Evolutionary conservation across 2,888 invertebrate genomes (phyloP), one percentile per base, ranked within the genome.

Genomic region (Hirudinaria manillensis): DNA sequence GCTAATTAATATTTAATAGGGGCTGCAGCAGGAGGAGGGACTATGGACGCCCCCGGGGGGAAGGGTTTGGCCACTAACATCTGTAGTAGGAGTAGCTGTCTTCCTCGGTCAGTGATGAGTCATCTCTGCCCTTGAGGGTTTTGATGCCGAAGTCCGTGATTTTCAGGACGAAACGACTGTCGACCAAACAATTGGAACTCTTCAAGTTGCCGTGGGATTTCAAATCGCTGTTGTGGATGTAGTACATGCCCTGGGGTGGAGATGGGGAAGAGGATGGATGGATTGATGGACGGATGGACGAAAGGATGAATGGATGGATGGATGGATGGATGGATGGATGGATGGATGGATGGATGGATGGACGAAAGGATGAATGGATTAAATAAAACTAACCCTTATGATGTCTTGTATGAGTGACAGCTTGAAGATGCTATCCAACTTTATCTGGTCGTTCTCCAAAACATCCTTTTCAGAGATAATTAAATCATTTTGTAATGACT

Each of bases 131-230:
- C 51, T 74, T 76, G 66, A 99, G 86, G 65, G 89, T 90, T 82
- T 93, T 91, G 0, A 98, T 87, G 1, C 98, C 99, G 82, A 98
- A 99, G 86, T 98, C 98, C 0, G 97, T 92, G 77, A 99, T 92
- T 88, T 97, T 97, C 72, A 98, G 87, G 0, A 96, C 97, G 85
- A 98, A 99, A 51, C 98, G 89, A 55, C 93, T 93, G 85, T 99
- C 98, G 0, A 99, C 97, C 0, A 99, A 93, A 85, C 99, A 99
- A 86, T 99, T 99, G 76, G 94, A 93, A 0, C 97, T 97, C 84
- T 96, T 98, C 74, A 99, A 87, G 80, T 93, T 91, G 0, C 98
- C 98, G 84, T 99, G 99, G 2, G 92, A 92, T 80, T 90, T 90
- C 45, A 98, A 90, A 81, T 93, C 93, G 55, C 92, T 93, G 77